Base-by-base conservation (phyloP, 2,113 vertebrate genomes). In the Rhea americana region DNA sequence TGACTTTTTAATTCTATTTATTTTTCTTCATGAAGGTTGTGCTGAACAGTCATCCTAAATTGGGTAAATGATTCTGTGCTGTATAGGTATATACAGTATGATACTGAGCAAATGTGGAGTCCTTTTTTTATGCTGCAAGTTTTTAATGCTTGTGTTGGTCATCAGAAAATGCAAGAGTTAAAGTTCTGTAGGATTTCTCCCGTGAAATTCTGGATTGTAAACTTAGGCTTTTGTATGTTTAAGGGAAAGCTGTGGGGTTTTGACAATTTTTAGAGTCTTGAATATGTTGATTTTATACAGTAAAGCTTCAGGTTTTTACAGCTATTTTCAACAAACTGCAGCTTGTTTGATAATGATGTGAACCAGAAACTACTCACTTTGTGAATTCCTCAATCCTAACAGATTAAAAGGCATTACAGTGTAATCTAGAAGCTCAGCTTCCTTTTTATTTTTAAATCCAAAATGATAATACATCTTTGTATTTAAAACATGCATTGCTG, bases 401-500 rank as follows among this genome's bases (percentile, higher is more conserved):
- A 82, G 83, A 87, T 93, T 56, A 71, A 78, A 90, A 65, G 28
- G 53, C 89, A 87, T 97, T 96, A 95, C 92, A 92, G 94, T 5
- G 43, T 93, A 95, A 96, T 95, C 93, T 92, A 96, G 93, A 95
- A 97, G 89, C 91, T 96, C 94, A 85, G 87, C 96, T 97, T 96
- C 95, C 76, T 80, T 92, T 90, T 92, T 90, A 72, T 85, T 96
- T 98, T 97, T 96, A 96, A 96, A 97, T 94, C 92, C 96, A 94
- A 97, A 96, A 93, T 94, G 92, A 97, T 96, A 91, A 92, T 94
- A 93, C 97, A 96, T 97, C 97, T 97, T 97, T 97, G 96, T 97
- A 96, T 97, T 96, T 97, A 96, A 98, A 89, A 96, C 91, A 81
- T 91, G 90, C 97, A 97, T 95, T 97, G 97, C 97, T 98, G 98